A percentile compares a stretch with the other conserved stretches of the same genome.
phyloP scores from a whole-genome alignment of 2,797 vertebrate species.

The Mormyrus proboscirostris region DNA sequence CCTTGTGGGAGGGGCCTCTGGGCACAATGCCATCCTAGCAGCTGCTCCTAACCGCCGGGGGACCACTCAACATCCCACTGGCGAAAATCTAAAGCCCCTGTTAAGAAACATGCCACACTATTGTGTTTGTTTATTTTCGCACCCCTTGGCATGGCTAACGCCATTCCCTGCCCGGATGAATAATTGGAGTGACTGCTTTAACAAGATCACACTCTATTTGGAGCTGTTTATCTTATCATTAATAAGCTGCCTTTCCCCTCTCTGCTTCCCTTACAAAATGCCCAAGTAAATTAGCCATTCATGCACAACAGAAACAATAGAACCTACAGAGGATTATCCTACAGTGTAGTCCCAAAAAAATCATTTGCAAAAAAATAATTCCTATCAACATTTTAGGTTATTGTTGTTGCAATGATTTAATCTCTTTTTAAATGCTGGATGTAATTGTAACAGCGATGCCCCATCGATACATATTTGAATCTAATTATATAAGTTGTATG shows the following conservation, averaged over 20 bases:
- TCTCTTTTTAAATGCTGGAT: neutral
- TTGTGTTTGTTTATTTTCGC: slow-evolving; percentile 22
- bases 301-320: slow-evolving; percentile 4
- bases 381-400: neutral
- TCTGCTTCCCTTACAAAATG: slow-evolving; percentile 1
- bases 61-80: slow-evolving; percentile 16
- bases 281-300: slow-evolving; percentile 11
- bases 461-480: neutral
- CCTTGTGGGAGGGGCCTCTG: neutral
- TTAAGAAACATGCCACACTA: slow-evolving; percentile 21
- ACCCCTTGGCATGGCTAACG: neutral
- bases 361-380: neutral
- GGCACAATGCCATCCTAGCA: slow-evolving; percentile 3
- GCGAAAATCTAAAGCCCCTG: slow-evolving; percentile 15
- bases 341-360: neutral
- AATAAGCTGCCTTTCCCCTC: slow-evolving; percentile 8
- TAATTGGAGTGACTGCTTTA: slow-evolving; percentile 19
- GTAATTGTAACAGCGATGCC: neutral
- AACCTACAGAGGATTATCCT: neutral
- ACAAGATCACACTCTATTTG: slow-evolving; percentile 18
- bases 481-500: neutral
- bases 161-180: slow-evolving; percentile 16
- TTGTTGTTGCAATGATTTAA: neutral
- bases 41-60: slow-evolving; percentile 4
- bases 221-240: slow-evolving; percentile 15